These are phyloP conservation scores for Acomys russatus DNA, from an alignment of 2,797 vertebrate species.

Conservation along the genomic window DNA sequence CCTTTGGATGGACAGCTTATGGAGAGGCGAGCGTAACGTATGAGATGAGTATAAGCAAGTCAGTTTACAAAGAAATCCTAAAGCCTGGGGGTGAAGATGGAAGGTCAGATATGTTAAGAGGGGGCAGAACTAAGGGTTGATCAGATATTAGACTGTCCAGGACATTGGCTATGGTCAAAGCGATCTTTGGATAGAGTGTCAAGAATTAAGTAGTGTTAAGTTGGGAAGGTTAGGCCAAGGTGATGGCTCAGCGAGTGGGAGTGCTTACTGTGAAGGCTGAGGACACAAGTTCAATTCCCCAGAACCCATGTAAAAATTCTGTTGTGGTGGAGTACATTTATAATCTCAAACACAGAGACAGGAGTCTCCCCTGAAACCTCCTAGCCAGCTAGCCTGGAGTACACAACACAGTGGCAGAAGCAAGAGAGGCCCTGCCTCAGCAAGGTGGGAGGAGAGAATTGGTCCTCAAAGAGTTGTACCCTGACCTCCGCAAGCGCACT, in stretches of 20 bases:
- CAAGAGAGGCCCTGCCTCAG: neutral
- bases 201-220: neutral
- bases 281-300: neutral
- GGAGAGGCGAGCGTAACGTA: neutral
- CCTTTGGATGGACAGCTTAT: neutral
- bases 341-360: neutral
- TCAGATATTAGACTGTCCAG: neutral
- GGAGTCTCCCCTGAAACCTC: neutral
- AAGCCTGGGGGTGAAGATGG: neutral
- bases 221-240: neutral
- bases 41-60: neutral
- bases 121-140: neutral
- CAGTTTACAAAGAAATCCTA: neutral
- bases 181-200: neutral
- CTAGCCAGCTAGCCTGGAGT: neutral
- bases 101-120: neutral
- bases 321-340: neutral
- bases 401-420: neutral
- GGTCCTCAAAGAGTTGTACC: neutral
- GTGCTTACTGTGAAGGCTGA: neutral
- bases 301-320: neutral
- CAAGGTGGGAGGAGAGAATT: too few relatives aligned
- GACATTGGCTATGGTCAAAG: neutral
- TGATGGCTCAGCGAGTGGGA: too few relatives aligned
- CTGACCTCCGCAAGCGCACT: neutral